Conservation (phyloP, 53 echinoderm and acorn worm species). For the Pentamera pediparva region DNA sequence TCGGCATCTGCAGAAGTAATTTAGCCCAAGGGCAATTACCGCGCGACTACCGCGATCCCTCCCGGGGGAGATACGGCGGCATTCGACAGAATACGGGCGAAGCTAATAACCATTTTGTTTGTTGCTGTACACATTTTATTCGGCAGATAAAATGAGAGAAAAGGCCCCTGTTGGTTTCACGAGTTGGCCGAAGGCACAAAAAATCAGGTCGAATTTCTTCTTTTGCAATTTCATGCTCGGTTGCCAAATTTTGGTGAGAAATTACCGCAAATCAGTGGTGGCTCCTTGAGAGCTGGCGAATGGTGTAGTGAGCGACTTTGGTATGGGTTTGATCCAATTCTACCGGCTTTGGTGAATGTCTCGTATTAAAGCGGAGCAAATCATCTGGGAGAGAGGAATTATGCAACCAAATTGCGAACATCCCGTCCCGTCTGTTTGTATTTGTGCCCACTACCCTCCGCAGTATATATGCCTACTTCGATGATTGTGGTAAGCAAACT, state of each 20-base stretch:
- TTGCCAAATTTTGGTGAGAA: conserved; percentile 26
- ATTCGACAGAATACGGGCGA: conserved; percentile 20
- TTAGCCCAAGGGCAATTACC: conserved; percentile 39
- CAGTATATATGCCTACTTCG: too few relatives aligned
- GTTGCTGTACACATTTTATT: conserved; percentile 29
- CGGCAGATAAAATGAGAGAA: conserved; percentile 19
- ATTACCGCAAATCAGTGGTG: conserved; percentile 17
- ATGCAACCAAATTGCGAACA: too few relatives aligned
- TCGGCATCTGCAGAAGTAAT: conserved; percentile 27
- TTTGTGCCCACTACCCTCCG: too few relatives aligned
- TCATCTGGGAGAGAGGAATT: too few relatives aligned
- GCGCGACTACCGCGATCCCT: conserved; percentile 10
- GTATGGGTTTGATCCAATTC: background rate
- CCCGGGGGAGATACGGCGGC: conserved; percentile 21
- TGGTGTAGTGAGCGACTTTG: background rate
- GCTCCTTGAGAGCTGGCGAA: background rate
- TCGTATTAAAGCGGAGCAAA: too few relatives aligned
- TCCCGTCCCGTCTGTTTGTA: too few relatives aligned
- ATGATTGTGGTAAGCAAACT: too few relatives aligned
- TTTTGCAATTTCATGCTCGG: conserved; percentile 38
- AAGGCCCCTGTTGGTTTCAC: conserved; percentile 35
- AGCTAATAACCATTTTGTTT: conserved; percentile 30
- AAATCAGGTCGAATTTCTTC: conserved; percentile 31
- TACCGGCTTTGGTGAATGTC: too few relatives aligned
- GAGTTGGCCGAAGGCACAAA: conserved; percentile 28